Percentiles rank a stretch among this genome's conserved stretches.
Evolutionary conservation across 2,113 vertebrate genomes (phyloP).

Genomic region (Telmatochromis brichardi): DNA sequence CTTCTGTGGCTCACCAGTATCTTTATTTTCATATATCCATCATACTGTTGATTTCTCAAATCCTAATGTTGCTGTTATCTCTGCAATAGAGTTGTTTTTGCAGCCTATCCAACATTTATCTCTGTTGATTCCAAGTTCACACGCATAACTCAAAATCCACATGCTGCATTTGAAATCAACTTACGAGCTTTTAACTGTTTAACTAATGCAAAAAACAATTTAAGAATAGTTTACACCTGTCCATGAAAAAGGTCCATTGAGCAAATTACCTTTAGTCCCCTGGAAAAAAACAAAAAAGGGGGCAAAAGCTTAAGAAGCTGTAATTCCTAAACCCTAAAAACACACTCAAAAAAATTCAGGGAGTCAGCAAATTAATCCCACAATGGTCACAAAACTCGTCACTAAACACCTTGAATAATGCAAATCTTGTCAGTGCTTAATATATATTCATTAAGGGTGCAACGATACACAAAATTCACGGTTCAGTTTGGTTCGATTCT

Average conservation of each 20-base stretch:
- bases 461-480: no score
- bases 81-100: neutral
- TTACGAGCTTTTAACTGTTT: neutral
- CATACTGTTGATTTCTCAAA: neutral
- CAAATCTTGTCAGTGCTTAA: neutral
- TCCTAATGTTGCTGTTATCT: neutral
- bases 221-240: neutral
- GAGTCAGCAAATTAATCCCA: neutral
- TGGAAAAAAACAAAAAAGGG: neutral
- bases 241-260: neutral
- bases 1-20: neutral
- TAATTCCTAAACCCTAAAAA: neutral
- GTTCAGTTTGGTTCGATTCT: fast-evolving
- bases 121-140: neutral
- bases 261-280: neutral
- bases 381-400: neutral
- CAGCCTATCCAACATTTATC: neutral
- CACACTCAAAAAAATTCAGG: neutral
- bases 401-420: neutral
- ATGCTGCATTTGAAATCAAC: neutral
- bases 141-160: neutral
- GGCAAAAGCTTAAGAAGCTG: neutral
- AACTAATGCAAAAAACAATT: neutral
- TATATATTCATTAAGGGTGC: neutral
- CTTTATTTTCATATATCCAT: neutral